Evolutionary conservation across 1,140 invertebrate species (phyloP), one percentile per base, ranked within the genome.

Genomic region (Drosophila baimaii): DNA sequence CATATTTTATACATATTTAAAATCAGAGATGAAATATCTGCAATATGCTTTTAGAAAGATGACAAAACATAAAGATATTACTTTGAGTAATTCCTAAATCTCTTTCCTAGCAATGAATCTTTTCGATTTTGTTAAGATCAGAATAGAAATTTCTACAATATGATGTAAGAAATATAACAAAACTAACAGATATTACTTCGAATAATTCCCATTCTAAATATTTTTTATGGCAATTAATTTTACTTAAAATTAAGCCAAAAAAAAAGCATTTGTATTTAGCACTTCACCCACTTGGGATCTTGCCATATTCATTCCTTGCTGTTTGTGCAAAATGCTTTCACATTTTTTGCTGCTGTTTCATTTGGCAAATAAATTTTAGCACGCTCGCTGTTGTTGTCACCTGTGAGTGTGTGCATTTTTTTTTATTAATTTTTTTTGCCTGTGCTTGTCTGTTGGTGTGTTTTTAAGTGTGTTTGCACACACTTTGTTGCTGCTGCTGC

Each of bases 401-500:
- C 49, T 52, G 15, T 46, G 49, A 33, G 27, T 31, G 47, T 27
- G 19, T 31, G 41, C 21, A 17, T 41, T 43, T 39, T 43, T 19
- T 31, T 10, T 23, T 25, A 1, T 33, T 31, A 9, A 12, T 25
- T 10, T 17, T 21, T 10, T n/a, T 37, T 33, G 33, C 33, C 39
- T 39, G 61, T 71, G 17, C 10, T 4, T 15, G 46, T 66, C 66
- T 31, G 10, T 25, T 49, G 17, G 46, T 66, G 52, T 31, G 10
- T 25, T 49, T 15, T 47, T 47, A 25, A 27, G 56, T 49, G 62
- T 56, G 27, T 57, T 54, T 52, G 33, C 37, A 47, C 57, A 68
- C 52, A 68, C 43, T 64, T 66, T 77, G 79, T 54, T 71, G 43
- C 43, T 59, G 43, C 25, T 47, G 77, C 46, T 75, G 41, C 33